A percentile compares a stretch with the other conserved stretches of the same genome.
Evolutionary conservation across 2,113 vertebrate species (phyloP).

Genomic region (Colaptes auratus): DNA sequence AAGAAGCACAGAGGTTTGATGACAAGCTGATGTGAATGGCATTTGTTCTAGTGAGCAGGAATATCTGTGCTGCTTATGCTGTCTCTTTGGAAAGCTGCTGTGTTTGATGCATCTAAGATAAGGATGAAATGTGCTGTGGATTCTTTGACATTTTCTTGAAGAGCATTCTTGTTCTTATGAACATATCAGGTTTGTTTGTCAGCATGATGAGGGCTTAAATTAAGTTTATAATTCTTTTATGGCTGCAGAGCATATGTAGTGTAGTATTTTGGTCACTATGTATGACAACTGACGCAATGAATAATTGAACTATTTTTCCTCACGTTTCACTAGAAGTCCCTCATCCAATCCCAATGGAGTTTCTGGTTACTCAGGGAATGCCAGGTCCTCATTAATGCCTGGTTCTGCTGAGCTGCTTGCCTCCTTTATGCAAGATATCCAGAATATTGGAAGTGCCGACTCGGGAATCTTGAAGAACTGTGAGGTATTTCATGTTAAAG

Average conservation of each 20-base stretch:
- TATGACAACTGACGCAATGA: conserved; percentile 52
- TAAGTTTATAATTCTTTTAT: not conserved
- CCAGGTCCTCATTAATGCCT: conserved; percentile 81
- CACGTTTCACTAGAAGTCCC: conserved; percentile 67
- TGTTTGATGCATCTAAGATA: not conserved
- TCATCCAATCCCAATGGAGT: conserved; percentile 70
- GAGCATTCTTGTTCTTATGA: not conserved
- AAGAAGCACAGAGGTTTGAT: not conserved
- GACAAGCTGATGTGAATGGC: not conserved
- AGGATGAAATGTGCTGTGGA: not conserved
- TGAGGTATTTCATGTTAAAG: conserved; percentile 79
- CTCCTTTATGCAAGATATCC: conserved; percentile 87
- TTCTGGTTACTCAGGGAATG: conserved; percentile 84
- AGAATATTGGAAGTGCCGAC: conserved; percentile 80
- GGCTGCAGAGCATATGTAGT: not conserved
- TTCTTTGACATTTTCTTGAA: not conserved
- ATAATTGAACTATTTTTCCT: conserved; percentile 69
- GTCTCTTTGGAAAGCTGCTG: not conserved
- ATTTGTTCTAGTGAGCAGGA: not conserved
- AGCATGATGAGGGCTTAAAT: not conserved
- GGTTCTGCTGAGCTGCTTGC: conserved; percentile 82
- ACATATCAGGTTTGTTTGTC: not conserved
- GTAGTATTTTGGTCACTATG: conserved; percentile 18
- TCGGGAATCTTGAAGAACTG: conserved; percentile 87
- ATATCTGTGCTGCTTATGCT: not conserved